Base-by-base conservation (phyloP, 2,797 vertebrate species). In the Lophotriccus pileatus region DNA sequence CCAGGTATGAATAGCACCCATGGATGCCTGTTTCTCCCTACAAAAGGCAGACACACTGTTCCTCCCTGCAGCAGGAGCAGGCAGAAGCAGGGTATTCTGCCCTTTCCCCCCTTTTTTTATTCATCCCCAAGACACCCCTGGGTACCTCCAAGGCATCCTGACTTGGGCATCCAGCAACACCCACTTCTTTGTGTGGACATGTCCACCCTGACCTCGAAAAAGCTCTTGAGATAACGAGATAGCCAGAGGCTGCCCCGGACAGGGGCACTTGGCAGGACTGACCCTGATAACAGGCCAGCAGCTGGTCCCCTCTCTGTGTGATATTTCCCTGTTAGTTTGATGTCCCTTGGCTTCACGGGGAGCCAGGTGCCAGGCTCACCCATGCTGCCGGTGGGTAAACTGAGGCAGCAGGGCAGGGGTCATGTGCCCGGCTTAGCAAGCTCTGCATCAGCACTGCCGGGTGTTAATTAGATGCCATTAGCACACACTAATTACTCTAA, bases 401-500 rank as follows among this genome's bases (percentile, higher is more conserved):
- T 89, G 81, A 94, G 92, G 96, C 75, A 84, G 74, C 79, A 90
- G 87, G 87, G 77, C 80, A 93, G 52, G 73, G 76, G 80, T 62
- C 93, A 87, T 80, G 62, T 87, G 81, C 46, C n/a, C 1, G 5
- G 55, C 59, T 93, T 67, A 92, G 79, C 89, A 93, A 92, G 89
- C 82, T 87, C 84, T 84, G 28, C 89, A 95, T 92, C 95, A 94
- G 55, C 75, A 3, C 6, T 3, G 84, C 76, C 1, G 7, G 50
- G 24, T 76, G 89, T 89, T 95, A 95, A 97, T 96, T 93, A 96
- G 82, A 90, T 28, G 10, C 92, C 69, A 92, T 94, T 94, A 95
- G 79, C 84, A 87, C 92, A 80, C 20, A 9, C 91, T 95, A 95
- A 94, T 97, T 95, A 94, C 94, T 91, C 69, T 94, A 94, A 95